Conservation (phyloP, 1,140 invertebrate genomes). For the Pogonomyrmex barbatus region DNA sequence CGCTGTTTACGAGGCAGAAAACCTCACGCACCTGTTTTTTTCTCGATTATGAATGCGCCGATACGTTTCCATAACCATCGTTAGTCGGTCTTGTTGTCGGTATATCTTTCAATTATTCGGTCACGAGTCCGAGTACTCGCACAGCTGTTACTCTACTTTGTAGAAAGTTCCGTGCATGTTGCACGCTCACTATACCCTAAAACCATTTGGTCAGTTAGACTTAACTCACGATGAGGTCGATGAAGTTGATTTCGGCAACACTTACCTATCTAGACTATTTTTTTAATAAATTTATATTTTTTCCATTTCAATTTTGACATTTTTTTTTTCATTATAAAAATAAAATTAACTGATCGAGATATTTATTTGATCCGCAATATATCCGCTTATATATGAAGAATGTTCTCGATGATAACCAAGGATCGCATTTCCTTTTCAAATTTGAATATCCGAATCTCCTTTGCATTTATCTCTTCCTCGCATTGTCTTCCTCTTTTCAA, state of each 20-base stretch:
- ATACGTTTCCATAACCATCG: conserved; percentile 48
- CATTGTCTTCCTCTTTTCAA: conserved; percentile 43
- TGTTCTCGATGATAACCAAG: neutral
- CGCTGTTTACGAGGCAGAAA: neutral
- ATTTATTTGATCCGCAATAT: neutral
- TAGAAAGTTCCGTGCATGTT: conserved; percentile 51
- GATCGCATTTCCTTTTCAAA: neutral
- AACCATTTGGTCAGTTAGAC: conserved; percentile 18
- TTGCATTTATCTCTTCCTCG: conserved; percentile 14
- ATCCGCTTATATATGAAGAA: neutral
- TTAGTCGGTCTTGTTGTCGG: conserved; percentile 41
- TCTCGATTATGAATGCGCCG: conserved; percentile 10
- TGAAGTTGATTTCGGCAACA: neutral
- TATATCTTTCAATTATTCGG: conserved; percentile 17
- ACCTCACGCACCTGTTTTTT: conserved; percentile 44
- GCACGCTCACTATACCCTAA: neutral
- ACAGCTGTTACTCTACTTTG: conserved; percentile 54
- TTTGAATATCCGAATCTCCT: conserved; percentile 33
- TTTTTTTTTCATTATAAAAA: neutral
- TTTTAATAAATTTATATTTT: neutral
- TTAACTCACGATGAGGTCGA: neutral
- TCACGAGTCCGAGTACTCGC: conserved; percentile 57
- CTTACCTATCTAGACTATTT: neutral
- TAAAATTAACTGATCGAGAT: neutral
- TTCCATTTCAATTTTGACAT: neutral